Evolutionary conservation across 2,113 vertebrate genomes (phyloP), one percentile per base, ranked within the genome.

Genomic region (Oplegnathus fasciatus): DNA sequence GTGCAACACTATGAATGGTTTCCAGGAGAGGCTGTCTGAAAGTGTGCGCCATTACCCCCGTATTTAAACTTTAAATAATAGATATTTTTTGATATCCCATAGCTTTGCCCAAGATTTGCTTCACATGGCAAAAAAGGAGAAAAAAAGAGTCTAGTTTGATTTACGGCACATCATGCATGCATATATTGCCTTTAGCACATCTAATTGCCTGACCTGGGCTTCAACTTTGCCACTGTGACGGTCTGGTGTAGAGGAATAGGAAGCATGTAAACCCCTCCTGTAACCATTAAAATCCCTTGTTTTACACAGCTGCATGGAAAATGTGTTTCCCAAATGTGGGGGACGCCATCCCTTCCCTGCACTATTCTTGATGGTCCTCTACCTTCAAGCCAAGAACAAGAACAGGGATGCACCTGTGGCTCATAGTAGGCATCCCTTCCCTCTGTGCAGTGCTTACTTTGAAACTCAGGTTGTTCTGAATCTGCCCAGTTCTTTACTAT

Each of bases 271-370:
- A 50, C 22, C 26, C 80, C 14, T 86, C 69, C 32, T 71, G 74
- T 89, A 87, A 77, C 72, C 57, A 20, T 58, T 72, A 48, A 83
- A 85, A 79, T 72, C 79, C 82, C 79, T 76, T 90, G 84, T 89
- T 91, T 74, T 64, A 82, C 52, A 74, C 30, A 69, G 2, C 15
- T 18, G 55, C 46, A 62, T 70, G 37, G 54, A 60, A 80, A 92
- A 94, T 82, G 82, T 84, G 68, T 83, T 91, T 83, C 46, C 86
- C 91, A 95, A 88, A 94, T 93, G 88, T 89, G 46, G 44, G 64
- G 60, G 64, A 86, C 75, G 52, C 60, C 28, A 50, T 52, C 10
- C 64, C n/a, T 50, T 52, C 61, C 20, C 32, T 4, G 5, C 61
- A 20, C 8, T 70, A 1, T 20, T 34, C 46, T 50, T 57, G 57